Base-by-base conservation (phyloP, 1,140 invertebrate species). In the Holotrichia oblita region DNA sequence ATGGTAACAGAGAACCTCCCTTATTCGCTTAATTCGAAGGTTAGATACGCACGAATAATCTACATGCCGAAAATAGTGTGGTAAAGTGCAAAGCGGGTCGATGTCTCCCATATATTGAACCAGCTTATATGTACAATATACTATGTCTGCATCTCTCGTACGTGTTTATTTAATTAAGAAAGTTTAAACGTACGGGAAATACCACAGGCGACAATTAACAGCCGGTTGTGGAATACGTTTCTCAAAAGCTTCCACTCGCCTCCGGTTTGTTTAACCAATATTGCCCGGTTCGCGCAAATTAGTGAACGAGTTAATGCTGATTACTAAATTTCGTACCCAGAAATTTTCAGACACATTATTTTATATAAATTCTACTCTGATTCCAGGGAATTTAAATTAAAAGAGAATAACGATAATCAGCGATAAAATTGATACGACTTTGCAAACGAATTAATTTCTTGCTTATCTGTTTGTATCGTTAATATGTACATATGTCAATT, bases 141-240 rank as follows among this genome's bases (percentile, higher is more conserved):
- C 14, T 17, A 6, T 17, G 14, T 55, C n/a, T 17, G 48, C 17
- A 55, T 0, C 6, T 55, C 2, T 48, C 6, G 48, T 55, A 55
- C 48, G 48, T 55, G 48, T 55, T 55, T 55, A 55, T 55, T 55
- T 55, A 55, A 55, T 55, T 55, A 55, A 55, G 48, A 55, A 55
- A 55, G 48, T 55, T 55, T 55, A n/a, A 55, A 55, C 14, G 48
- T 14, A 6, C 14, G 48, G 48, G 48, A 55, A 55, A 17, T 2
- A 17, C 48, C 48, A 14, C 14, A 2, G 14, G 14, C 48, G 48
- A 17, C 48, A 55, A 55, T 55, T 55, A 55, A 55, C 48, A 55
- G 48, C 2, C 48, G 48, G 14, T 55, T 55, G 48, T 17, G 9
- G 48, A 55, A 14, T 14, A 55, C 48, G 48, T 17, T 55, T 55